These are phyloP conservation scores for Drosophila prolongata DNA, from an alignment of 2,888 invertebrate genomes.

Conservation along the genomic window DNA sequence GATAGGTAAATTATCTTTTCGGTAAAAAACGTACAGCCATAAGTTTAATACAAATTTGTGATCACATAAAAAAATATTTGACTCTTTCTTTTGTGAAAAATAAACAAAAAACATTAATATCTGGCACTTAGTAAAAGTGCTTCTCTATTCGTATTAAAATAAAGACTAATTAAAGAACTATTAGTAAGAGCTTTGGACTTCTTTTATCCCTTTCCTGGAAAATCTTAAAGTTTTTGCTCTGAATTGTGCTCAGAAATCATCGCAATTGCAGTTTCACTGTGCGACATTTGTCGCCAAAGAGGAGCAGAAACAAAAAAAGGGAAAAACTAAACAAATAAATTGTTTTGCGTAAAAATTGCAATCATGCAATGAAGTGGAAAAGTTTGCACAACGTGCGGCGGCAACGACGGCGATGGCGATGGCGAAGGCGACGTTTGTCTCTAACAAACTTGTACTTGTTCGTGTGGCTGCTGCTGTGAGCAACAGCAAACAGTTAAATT, in stretches of 20 bases:
- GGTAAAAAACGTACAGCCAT: too few species aligned
- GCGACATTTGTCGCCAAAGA: slow-evolving; percentile 20
- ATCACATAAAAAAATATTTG: too few species aligned
- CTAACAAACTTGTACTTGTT: slow-evolving; percentile 52
- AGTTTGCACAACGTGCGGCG: slow-evolving; percentile 71
- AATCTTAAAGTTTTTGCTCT: slow-evolving; percentile 1
- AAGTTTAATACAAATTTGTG: too few species aligned
- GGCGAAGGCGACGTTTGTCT: slow-evolving; percentile 57
- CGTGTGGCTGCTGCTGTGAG: slow-evolving; percentile 22
- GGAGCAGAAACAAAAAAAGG: slow-evolving; percentile 19
- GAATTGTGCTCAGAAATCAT: background rate
- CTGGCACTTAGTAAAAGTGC: too few species aligned
- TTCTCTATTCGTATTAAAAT: too few species aligned
- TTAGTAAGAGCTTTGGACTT: too few species aligned
- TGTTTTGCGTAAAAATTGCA: slow-evolving; percentile 78
- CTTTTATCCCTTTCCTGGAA: background rate
- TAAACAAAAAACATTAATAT: too few species aligned
- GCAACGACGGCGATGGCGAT: slow-evolving; percentile 19
- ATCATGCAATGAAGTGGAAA: slow-evolving; percentile 77
- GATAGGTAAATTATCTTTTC: too few species aligned
- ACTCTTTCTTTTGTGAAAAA: too few species aligned
- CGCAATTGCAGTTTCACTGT: background rate
- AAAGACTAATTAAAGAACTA: too few species aligned
- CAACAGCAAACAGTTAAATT: slow-evolving; percentile 56
- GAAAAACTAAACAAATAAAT: slow-evolving; percentile 72